Evolutionary conservation across 2,113 vertebrate species (phyloP).

Genomic region (Grallaria varia): DNA sequence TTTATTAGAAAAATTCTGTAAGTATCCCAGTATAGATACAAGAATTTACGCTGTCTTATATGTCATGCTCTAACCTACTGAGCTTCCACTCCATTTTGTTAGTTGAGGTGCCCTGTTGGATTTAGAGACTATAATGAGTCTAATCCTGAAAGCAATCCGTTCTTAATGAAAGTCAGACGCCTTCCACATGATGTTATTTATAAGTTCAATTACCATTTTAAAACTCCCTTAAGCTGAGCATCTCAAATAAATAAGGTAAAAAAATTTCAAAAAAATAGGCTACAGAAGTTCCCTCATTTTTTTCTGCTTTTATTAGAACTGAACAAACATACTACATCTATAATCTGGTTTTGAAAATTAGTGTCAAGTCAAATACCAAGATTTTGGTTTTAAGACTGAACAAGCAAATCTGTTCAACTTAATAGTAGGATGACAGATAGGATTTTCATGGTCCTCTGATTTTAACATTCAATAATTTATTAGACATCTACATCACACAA

Average conservation of each 20-base stretch:
- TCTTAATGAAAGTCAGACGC: background rate
- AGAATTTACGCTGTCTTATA: background rate
- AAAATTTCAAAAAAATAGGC: background rate
- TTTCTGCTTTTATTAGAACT: background rate
- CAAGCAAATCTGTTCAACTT: background rate
- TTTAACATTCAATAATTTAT: background rate
- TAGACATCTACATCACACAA: background rate
- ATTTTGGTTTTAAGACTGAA: background rate
- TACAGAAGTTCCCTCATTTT: fast-evolving
- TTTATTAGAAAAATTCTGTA: background rate
- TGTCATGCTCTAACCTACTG: background rate
- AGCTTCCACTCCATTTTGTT: background rate
- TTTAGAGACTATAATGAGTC: background rate
- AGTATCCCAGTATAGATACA: background rate
- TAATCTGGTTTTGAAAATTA: background rate
- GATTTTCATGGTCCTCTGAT: background rate
- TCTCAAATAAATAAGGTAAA: background rate
- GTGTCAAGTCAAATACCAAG: background rate
- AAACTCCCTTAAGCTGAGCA: background rate
- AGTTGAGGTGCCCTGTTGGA: background rate
- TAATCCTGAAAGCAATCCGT: background rate
- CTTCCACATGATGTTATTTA: background rate
- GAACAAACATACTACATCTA: background rate
- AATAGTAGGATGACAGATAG: background rate
- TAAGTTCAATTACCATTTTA: background rate